Evolutionary conservation across 2,113 vertebrate genomes (phyloP), one percentile per base, ranked within the genome.

Genomic region (Channa argus): DNA sequence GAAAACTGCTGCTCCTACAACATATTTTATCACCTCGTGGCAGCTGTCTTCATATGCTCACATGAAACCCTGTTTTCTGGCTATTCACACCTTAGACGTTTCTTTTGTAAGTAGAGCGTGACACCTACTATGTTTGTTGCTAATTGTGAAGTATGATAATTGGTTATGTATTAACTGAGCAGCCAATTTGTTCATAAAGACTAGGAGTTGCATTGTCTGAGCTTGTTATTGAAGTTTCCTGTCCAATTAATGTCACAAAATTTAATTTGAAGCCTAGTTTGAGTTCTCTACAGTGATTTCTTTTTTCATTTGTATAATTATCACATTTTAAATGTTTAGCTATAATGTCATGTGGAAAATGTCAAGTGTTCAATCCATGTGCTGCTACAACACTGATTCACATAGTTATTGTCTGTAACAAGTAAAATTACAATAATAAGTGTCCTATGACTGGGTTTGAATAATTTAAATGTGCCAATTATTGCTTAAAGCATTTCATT

Each of bases 301-400:
- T 44, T 78, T 50, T 38, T 51, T 70, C 46, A 60, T 64, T 71
- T 72, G 36, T 65, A 63, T 55, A 79, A 66, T 69, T 74, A 67
- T 65, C 39, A 47, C 3, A 1, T 44, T 61, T 56, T 74, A 49
- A 67, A 69, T 62, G 49, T 5, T 9, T 39, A 71, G 39, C 61
- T 55, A 52, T 52, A 39, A 3, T 64, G 56, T 58, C 33, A 12
- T 67, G 74, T 49, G 1, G 4, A 64, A 55, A 63, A 74, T 61
- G 36, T 11, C 55, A 8, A 60, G 60, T 8, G 11, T 47, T 59
- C 64, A n/a, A 49, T 65, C 44, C 34, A 14, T 53, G 50, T 11
- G 58, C 47, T 52, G 61, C 49, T 59, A 6, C 67, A 7, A 15
- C 43, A 5, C 5, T 64, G 33, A 66, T 62, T 73, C 33, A 37